phyloP scores from a whole-genome alignment of 2,797 vertebrate genomes.

The Eptatretus atami region DNA sequence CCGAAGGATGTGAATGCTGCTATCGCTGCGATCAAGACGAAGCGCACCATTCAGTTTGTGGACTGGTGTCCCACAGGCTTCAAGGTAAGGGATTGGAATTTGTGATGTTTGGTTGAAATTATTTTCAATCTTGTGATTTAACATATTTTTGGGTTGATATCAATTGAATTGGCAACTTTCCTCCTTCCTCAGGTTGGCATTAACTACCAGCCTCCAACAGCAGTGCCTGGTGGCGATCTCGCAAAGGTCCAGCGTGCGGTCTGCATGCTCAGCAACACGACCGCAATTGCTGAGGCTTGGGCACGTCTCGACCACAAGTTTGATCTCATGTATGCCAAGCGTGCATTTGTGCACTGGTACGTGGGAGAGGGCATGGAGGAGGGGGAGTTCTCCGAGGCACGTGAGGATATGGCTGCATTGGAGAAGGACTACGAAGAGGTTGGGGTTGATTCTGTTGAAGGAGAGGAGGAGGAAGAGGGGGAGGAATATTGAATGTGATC shows the following conservation, averaged over 20 bases:
- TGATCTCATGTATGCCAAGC: conserved; percentile 53
- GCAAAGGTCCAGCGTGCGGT: conserved; percentile 7
- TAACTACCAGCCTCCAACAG: conserved; percentile 8
- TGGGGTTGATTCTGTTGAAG: conserved; percentile 27
- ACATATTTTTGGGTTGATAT: no score
- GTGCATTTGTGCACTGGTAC: conserved; percentile 56
- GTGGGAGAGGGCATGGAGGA: conserved; percentile 60
- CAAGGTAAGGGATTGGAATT: no score
- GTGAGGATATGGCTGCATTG: conserved; percentile 41
- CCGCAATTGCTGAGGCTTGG: conserved; percentile 46
- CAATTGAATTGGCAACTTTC: no score
- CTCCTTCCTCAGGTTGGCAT: neutral
- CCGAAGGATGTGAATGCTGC: no score
- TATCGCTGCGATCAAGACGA: no score
- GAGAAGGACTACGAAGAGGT: conserved; percentile 57
- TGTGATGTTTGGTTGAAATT: no score
- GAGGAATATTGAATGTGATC: conserved; percentile 18
- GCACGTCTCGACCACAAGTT: conserved; percentile 50
- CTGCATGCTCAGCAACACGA: conserved; percentile 24
- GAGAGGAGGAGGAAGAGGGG: conserved; percentile 18
- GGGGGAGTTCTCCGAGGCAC: conserved; percentile 43
- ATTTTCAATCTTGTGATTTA: no score
- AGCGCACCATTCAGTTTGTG: no score
- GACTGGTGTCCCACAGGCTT: no score
- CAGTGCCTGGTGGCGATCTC: conserved; percentile 7